Conservation (phyloP, 2,888 invertebrate genomes). For the Megamerina dolium region DNA sequence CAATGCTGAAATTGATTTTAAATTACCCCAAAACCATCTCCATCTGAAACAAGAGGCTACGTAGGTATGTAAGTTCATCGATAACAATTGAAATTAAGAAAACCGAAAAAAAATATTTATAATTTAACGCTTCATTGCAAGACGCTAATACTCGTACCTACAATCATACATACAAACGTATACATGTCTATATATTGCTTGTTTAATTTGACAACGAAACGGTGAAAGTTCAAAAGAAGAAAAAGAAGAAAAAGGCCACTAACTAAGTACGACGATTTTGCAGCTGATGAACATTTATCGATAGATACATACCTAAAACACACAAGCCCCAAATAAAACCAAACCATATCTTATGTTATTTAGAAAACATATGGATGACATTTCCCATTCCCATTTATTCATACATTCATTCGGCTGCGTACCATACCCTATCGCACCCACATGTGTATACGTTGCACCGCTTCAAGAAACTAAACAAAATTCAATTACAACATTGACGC, state of each 20-base stretch:
- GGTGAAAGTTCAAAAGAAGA: not conserved
- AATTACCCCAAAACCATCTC: not conserved
- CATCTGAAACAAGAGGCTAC: too few relatives aligned
- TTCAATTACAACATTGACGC: constrained; percentile 2
- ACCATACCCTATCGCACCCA: not conserved
- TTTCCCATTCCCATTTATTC: too few relatives aligned
- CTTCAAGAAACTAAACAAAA: not conserved
- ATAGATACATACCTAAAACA: too few relatives aligned
- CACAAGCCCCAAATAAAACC: too few relatives aligned
- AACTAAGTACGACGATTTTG: not conserved
- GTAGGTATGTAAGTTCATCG: too few relatives aligned
- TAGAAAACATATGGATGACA: too few relatives aligned
- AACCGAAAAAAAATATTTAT: not conserved
- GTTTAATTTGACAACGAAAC: not conserved
- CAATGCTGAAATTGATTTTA: not conserved
- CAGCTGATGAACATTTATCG: too few relatives aligned
- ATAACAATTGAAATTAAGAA: not conserved
- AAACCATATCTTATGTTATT: too few relatives aligned
- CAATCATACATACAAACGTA: too few relatives aligned
- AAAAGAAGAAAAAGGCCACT: not conserved
- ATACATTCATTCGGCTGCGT: too few relatives aligned
- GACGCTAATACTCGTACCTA: not conserved
- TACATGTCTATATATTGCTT: too few relatives aligned
- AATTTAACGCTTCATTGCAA: constrained; percentile 2
- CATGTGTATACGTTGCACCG: not conserved